Base-by-base conservation (phyloP, 2,888 invertebrate species). In the Dynastes tityus region DNA sequence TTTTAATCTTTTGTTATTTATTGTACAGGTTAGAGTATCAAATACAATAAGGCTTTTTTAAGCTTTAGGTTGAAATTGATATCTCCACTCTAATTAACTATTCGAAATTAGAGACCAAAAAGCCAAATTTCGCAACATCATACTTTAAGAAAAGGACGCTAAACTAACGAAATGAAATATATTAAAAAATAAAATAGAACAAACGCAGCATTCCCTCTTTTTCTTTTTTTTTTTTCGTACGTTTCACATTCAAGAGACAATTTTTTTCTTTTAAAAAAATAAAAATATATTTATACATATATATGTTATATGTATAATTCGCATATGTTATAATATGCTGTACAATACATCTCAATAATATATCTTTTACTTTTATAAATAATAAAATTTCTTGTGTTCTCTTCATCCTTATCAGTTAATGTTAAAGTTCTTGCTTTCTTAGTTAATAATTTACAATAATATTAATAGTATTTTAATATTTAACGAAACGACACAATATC, bases 401-500 rank as follows among this genome's bases (percentile, higher is more conserved):
- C 67, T 67, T 22, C 16, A 29, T 49, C 45, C 27, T 45, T 73
- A 61, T 45, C 45, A 45, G 11, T 11, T 45, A 74, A 73, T 45
- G 22, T 22, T 22, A 22, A 22, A 22, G 22, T 11, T 45, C 2
- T 45, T 61, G 1, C 11, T 45, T 61, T 1, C 61, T 61, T 16
- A 58, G n/a, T 16, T 58, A 13, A 61, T 16, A 73, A 40, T 22
- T 29, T 61, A 22, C 61, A 71, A 55, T 16, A 40, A 3, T 53
- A 71, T 22, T 63, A 73, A 58, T 22, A 49, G 6, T 65, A 71
- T 37, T 40, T 45, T 67, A 61, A 76, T 78, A 68, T 67, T 67
- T 9, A 37, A 67, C 29, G 45, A 73, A 73, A 71, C 61, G 79
- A 79, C 79, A 79, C 76, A 40, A 76, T 79, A 79, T 79, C 79